Base-by-base conservation (phyloP, 2,113 vertebrate species). In the Numenius arquata region DNA sequence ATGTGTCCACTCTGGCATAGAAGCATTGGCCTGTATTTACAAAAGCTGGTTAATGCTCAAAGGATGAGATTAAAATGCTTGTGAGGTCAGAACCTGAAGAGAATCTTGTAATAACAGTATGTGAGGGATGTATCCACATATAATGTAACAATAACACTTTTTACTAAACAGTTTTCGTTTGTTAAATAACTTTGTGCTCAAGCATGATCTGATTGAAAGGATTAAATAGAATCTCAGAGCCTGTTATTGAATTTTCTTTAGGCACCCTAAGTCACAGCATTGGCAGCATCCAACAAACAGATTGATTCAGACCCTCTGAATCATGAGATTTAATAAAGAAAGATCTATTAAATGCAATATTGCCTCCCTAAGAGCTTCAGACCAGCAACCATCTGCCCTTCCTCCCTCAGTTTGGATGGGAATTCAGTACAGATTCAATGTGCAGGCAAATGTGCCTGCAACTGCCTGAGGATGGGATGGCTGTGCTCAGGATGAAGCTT, bases 211-310 rank as follows among this genome's bases (percentile, higher is more conserved):
- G 32, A 83, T 83, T 66, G 72, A 88, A 93, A 74, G 30, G 16
- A 80, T 91, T 75, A 90, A 93, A 53, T 83, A 56, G 45, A 65
- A 75, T 80, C 45, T 88, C 47, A 52, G 72, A 27, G 7, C 43
- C 53, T 85, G 74, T 56, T 85, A 83, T 8, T 67, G 38, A 83
- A 71, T 91, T 94, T 94, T 87, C 71, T 76, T 90, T 82, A 78
- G 36, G 15, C 52, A 48, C 14, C 16, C 20, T 43, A 85, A 89
- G 9, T 77, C 6, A 9, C n/a, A 79, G 47, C 10, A 87, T 34
- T 34, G 48, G 15, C 53, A 91, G 15, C 27, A 90, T 61, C 52
- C 75, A 81, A 66, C 12, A 74, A 40, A 36, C 5, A 25, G 29
- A 52, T 36, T 75, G 66, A 67, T 91, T 72, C 48, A 89, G 56